phyloP scores from a whole-genome alignment of 2,113 vertebrate species.

The Pteruthius melanotis region DNA sequence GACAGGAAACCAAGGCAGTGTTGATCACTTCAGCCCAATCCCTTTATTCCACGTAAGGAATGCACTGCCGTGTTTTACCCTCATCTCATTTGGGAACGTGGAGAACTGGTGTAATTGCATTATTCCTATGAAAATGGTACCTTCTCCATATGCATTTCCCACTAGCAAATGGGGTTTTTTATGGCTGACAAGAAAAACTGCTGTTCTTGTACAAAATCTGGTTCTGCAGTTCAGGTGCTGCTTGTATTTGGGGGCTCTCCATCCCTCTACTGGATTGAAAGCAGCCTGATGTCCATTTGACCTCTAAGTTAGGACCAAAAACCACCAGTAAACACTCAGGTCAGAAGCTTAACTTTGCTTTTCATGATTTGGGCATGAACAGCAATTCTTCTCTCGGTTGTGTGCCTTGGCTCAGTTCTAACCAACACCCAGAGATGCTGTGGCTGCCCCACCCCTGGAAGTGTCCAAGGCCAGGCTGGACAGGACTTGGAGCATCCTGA shows the following conservation, averaged over 20 bases:
- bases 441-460: background rate
- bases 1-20: background rate
- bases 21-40: background rate
- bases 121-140: background rate
- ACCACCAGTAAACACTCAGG: background rate
- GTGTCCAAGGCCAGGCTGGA: background rate
- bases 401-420: background rate
- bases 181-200: background rate
- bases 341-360: background rate
- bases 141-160: background rate
- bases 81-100: background rate
- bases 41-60: background rate
- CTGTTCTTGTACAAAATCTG: background rate
- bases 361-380: background rate
- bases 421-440: background rate
- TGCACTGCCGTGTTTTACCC: background rate
- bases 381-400: background rate
- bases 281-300: background rate
- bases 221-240: fast-evolving
- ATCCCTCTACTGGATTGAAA: background rate
- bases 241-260: background rate
- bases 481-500: background rate
- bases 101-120: background rate
- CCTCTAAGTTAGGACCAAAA: background rate
- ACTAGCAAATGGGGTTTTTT: fast-evolving